These are phyloP conservation scores for Sycophaga agraensis DNA, from an alignment of 1,140 invertebrate genomes.

Conservation along the genomic window DNA sequence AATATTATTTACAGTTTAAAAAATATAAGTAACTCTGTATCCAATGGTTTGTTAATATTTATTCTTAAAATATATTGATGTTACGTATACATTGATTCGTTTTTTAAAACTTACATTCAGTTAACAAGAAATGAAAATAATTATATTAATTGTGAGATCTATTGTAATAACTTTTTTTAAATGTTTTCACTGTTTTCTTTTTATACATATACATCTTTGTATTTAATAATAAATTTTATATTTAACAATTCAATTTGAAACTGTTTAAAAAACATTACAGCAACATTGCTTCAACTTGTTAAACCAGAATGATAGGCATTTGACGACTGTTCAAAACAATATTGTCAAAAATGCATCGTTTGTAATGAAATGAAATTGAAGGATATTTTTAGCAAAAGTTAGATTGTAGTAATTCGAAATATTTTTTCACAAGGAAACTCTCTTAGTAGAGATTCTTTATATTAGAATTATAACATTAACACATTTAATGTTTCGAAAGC, in stretches of 20 bases:
- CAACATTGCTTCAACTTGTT: neutral
- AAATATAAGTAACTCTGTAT: too few relatives aligned
- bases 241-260: neutral
- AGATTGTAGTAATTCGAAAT: slow-evolving; percentile 8
- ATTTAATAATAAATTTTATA: too few relatives aligned
- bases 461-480: neutral
- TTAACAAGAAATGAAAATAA: too few relatives aligned
- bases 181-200: too few relatives aligned
- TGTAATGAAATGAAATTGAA: neutral
- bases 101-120: too few relatives aligned
- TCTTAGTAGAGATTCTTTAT: neutral
- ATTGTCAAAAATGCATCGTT: neutral
- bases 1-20: too few relatives aligned
- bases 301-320: neutral
- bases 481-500: neutral
- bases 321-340: neutral
- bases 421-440: slow-evolving; percentile 21
- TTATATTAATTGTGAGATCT: too few relatives aligned
- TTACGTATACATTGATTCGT: neutral
- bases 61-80: neutral
- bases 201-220: too few relatives aligned
- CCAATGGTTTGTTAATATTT: too few relatives aligned
- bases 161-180: too few relatives aligned
- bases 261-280: neutral
- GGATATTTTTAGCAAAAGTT: slow-evolving; percentile 18